Evolutionary conservation across 2,113 vertebrate genomes (phyloP).

Genomic region (Ictalurus furcatus): DNA sequence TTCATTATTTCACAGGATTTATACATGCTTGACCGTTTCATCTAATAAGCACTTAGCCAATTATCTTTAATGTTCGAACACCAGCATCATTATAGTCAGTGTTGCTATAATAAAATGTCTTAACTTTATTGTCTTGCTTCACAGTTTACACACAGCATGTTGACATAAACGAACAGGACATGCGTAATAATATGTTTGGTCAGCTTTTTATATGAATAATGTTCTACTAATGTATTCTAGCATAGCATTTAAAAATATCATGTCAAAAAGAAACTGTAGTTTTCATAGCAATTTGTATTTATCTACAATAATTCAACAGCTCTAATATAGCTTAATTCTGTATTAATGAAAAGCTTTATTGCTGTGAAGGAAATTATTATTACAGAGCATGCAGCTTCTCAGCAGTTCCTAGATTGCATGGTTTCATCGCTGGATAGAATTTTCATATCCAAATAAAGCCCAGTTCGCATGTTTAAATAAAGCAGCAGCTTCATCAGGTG

Average conservation of each 20-base stretch:
- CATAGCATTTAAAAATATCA: background rate
- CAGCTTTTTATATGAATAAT: background rate
- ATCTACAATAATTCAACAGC: background rate
- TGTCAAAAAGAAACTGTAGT: background rate
- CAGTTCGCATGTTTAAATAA: background rate
- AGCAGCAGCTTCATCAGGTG: background rate
- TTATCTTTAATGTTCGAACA: conserved; percentile 24
- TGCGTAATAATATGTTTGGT: background rate
- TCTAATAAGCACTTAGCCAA: conserved; percentile 21
- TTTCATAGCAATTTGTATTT: background rate
- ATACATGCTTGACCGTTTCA: conserved; percentile 20
- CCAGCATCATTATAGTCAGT: background rate
- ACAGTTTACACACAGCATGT: background rate
- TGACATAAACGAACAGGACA: background rate
- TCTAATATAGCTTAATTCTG: background rate
- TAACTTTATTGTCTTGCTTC: background rate
- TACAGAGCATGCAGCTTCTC: background rate
- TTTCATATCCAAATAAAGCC: background rate
- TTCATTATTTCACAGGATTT: conserved; percentile 13
- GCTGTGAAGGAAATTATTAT: background rate
- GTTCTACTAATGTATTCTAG: background rate
- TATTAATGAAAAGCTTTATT: background rate
- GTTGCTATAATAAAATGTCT: background rate
- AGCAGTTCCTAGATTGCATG: background rate
- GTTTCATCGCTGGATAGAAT: background rate